Base-by-base conservation (phyloP, 2,888 invertebrate genomes). In the Lomographa bimaculata region DNA sequence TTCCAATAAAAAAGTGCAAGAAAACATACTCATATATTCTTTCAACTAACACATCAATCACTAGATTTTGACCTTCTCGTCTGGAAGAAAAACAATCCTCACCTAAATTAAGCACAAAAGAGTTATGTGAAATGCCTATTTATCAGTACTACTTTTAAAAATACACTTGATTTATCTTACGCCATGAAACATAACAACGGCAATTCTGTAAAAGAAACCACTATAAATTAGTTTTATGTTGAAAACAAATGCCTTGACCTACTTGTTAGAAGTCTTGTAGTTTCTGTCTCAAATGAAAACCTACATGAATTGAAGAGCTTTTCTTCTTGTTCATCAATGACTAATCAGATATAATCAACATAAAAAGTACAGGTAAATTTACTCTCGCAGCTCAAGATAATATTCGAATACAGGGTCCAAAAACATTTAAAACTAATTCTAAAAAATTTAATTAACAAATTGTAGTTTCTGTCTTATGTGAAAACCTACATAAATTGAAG, bases 211-310 rank as follows among this genome's bases (percentile, higher is more conserved):
- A 46, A 50, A 53, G 43, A 50, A 54, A 48, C 46, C 37, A 45
- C 48, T 48, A 54, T 54, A 54, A 54, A 50, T 54, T 50, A 48
- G 44, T 54, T 54, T 54, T 46, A 54, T 50, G 54, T 54, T 50
- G 38, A 41, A 48, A 54, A 46, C 41, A 26, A 39, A 50, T 38
- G 41, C 50, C 54, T 48, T 54, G 54, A 50, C 54, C 50, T 18
- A 50, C 24, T 45, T 54, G 21, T 40, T 20, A 36, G 5, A 11
- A 28, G 45, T 37, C 45, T 46, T 27, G 40, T 39, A 42, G 27
- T 18, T 26, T 30, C 9, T 30, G 35, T 16, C 18, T 28, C 29
- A 29, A 26, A 11, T 7, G 29, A 8, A 20, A 34, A 41, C 19
- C 28, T n/a, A 27, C 33, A 7, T 7, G 3, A 10, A 6, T n/a